Conservation (phyloP, 2,888 invertebrate genomes). For the Sesia apiformis region DNA sequence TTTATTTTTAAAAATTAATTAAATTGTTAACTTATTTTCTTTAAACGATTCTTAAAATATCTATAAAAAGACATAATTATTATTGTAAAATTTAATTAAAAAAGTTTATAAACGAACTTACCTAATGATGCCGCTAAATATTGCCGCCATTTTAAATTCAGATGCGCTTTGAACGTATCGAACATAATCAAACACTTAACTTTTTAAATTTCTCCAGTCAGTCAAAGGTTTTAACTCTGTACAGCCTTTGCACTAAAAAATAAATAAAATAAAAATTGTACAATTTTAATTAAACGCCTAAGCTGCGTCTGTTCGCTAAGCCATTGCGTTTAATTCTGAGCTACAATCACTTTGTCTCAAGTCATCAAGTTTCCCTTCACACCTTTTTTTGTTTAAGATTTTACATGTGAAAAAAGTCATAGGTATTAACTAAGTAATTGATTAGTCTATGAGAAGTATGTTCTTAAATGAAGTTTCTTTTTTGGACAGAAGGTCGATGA, state of each 20-base stretch:
- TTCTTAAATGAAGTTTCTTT: too few relatives aligned
- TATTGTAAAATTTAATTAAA: too few relatives aligned
- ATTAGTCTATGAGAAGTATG: too few relatives aligned
- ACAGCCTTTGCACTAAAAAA: not conserved
- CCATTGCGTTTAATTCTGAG: constrained; percentile 34
- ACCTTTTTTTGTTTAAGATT: constrained; percentile 21
- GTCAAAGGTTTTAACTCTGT: not conserved
- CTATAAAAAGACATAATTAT: too few relatives aligned
- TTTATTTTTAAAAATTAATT: too few relatives aligned
- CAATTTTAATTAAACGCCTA: not conserved
- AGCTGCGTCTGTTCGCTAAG: constrained; percentile 30
- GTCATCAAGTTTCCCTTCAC: constrained; percentile 36
- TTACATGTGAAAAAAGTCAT: constrained; percentile 12
- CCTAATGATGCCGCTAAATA: constrained; percentile 64
- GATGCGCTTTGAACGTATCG: constrained; percentile 30
- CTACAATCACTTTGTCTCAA: constrained; percentile 7
- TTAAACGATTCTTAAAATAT: too few relatives aligned
- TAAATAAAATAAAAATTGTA: not conserved
- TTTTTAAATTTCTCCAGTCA: constrained; percentile 1
- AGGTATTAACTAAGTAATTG: constrained; percentile 3
- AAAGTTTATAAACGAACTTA: constrained; percentile 18
- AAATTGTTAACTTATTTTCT: too few relatives aligned
- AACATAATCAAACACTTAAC: constrained; percentile 28
- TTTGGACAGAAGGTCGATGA: not conserved
- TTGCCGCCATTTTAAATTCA: constrained; percentile 61